Evolutionary conservation across 2,113 vertebrate genomes (phyloP), one percentile per base, ranked within the genome.

Genomic region (Drymodes brunneopygia): DNA sequence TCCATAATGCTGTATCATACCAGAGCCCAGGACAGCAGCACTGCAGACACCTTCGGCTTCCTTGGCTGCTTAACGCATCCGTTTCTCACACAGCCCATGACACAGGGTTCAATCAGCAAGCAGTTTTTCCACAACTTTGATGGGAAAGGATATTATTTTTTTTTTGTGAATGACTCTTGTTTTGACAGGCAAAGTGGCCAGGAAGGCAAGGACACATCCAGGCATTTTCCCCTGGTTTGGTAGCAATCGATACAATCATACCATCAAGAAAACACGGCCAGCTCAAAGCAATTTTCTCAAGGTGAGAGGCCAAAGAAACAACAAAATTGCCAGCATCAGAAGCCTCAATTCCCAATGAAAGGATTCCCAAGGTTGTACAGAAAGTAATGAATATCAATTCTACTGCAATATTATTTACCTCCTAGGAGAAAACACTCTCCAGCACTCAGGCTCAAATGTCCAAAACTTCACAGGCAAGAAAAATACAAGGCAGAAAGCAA

Each of bases 241-340:
- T 25, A 78, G 82, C 60, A 58, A 73, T 86, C 48, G 1, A 58
- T 38, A 72, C 47, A 35, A 45, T 64, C 90, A 33, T 38, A 66
- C 11, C 15, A 24, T 42, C 0, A 6, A 70, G 69, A 90, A 67
- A 72, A 50, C 40, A 16, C 3, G 0, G n/a, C 18, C 56, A 73
- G 74, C 87, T 77, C 75, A 62, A 73, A 95, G 85, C 79, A 86
- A 94, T 93, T 83, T 95, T 91, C 74, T 94, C 74, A 66, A 90
- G 95, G 93, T 90, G 93, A 96, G 82, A 94, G 92, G 90, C 64
- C 92, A 92, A 64, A 90, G 60, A 93, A 88, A 80, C 73, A 91
- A 70, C 64, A 82, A 80, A 96, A 93, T 82, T 95, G 84, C 84
- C 58, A 66, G 81, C 54, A 94, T 51, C 54, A 91, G 90, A 88